Base-by-base conservation (phyloP, 2,797 vertebrate species). In the Potorous gilbertii region DNA sequence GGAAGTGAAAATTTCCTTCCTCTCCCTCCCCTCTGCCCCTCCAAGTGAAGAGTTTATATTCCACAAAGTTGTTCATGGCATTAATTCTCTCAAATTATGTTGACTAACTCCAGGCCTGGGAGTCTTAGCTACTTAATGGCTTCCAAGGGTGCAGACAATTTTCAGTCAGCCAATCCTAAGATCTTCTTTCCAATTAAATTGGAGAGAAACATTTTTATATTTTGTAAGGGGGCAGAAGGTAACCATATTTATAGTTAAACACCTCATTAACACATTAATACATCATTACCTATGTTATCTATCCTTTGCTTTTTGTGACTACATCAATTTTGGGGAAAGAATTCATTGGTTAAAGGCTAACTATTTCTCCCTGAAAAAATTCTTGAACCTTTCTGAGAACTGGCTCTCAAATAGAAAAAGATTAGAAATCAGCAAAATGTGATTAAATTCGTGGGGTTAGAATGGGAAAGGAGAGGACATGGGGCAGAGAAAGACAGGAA, bases 371-470 rank as follows among this genome's bases (percentile, higher is more conserved):
- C 40, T 46, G 40, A 24, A 90, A 21, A 62, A 55, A 95, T 34
- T 92, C n/a, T 46, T 90, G 46, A 96, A 96, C 1, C 0, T 50
- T n/a, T 3, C 40, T 12, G 56, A 94, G 34, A 59, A 5, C 28
- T 74, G 6, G 24, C 18, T 95, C 52, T 96, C n/a, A 57, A 40
- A 40, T 1, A 40, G 57, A 89, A 92, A 81, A 11, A 34, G 10
- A 28, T 56, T 54, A 90, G 21, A 89, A n/a, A 94, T 40, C 54
- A 55, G 55, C 57, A 91, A 57, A 92, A n/a, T 28, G 54, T 34
- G 46, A 92, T 18, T 52, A 24, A 0, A 1, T 46, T 24, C 2
- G 6, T 11, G n/a, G 0, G 54, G 5, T 1, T 52, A 5, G 52
- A 52, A 52, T 52, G 18, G 12, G 66, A 0, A 50, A 5, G 40